phyloP scores from a whole-genome alignment of 2,888 invertebrate species.

The Trypoxylon attenuatum region DNA sequence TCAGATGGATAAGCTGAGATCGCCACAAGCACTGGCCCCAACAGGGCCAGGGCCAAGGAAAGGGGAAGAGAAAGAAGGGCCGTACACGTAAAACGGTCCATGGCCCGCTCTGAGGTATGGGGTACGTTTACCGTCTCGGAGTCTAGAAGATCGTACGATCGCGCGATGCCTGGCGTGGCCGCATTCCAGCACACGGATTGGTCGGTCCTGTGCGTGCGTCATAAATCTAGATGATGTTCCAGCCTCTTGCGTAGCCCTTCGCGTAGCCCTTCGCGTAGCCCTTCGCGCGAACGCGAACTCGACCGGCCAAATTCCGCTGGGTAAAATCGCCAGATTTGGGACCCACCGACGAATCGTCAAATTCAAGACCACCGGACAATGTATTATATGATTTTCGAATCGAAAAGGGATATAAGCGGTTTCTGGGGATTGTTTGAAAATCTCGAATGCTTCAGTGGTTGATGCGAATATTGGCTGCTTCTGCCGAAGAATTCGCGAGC shows the following conservation, averaged over 20 bases:
- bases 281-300: constrained; percentile 25
- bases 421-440: too few species aligned
- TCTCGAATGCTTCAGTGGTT: too few species aligned
- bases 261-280: constrained; percentile 40
- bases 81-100: constrained; percentile 9
- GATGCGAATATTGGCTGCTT: too few species aligned
- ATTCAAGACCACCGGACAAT: too few species aligned
- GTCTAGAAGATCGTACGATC: constrained; percentile 50
- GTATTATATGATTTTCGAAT: too few species aligned
- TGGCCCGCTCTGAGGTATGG: constrained; percentile 12
- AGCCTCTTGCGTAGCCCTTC: constrained; percentile 49
- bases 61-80: too few species aligned
- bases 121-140: constrained; percentile 44
- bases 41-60: too few species aligned
- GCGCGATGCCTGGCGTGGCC: constrained; percentile 52
- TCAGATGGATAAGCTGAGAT: too few species aligned
- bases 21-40: too few species aligned
- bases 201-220: constrained; percentile 45
- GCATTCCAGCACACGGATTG: constrained; percentile 53
- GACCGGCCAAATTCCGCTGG: constrained; percentile 2
- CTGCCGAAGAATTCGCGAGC: constrained; percentile 22
- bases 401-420: too few species aligned
- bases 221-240: constrained; percentile 51
- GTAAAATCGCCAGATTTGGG: too few species aligned
- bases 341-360: too few species aligned